Evolutionary conservation across 2,888 invertebrate genomes (phyloP), one percentile per base, ranked within the genome.

Genomic region (Phlogophora meticulosa): DNA sequence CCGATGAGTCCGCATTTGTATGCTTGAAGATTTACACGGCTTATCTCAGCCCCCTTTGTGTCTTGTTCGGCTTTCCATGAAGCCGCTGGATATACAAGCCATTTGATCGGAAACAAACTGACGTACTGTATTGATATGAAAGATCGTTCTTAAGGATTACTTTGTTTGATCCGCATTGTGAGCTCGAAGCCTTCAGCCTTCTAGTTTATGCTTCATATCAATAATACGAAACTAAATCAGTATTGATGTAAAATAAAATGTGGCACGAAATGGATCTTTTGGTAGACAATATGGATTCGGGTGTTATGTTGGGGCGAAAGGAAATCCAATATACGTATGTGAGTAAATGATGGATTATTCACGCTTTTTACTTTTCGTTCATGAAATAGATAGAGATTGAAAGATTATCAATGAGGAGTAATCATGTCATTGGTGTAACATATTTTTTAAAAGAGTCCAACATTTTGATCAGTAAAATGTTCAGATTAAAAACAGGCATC

Each of bases 1-100:
- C 71, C 80, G 71, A 72, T 70, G 82, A 86, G 83, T 83, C 77
- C 81, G 78, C 84, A 87, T 89, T 90, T 89, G 90, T 90, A 88
- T 90, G 87, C 87, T 83, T 77, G 75, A 83, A 90, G 90, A 89
- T 90, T 90, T 87, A 85, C 87, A 88, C 84, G 87, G 87, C 88
- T 88, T 90, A 88, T 89, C 87, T 82, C 63, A 80, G 78, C 74
- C 82, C 83, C 85, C 84, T 88, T 90, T 90, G 88, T 88, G 86
- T 84, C 85, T 87, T 87, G 88, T 88, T 88, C 87, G 83, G 85
- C 83, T 87, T 87, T 82, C 56, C 67, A 72, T 65, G 74, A 77
- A 84, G 80, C 83, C 82, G 68, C 64, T 76, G 76, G 77, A 83
- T 83, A 80, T 79, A 81, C 78, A 78, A 76, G 74, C 80, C 81